A percentile compares a stretch with the other conserved stretches of the same genome.
phyloP scores from a whole-genome alignment of 2,888 invertebrate species.

The Sphaerophoria taeniata region DNA sequence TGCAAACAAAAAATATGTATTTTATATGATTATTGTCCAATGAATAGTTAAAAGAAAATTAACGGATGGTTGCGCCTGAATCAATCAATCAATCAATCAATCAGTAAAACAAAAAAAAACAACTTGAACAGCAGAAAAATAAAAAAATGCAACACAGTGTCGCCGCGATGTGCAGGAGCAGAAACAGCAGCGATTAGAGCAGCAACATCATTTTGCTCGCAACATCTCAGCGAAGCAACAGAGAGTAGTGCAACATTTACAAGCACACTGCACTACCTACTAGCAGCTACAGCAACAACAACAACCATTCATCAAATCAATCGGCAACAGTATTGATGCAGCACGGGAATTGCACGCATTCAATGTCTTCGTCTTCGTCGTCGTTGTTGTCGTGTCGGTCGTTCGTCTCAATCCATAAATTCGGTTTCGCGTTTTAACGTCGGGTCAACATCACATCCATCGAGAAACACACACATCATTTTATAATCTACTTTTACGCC shows the following conservation, averaged over 20 bases:
- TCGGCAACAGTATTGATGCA: constrained; percentile 74
- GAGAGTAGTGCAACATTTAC: constrained; percentile 70
- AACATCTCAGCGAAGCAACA: constrained; percentile 56
- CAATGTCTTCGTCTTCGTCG: constrained; percentile 67
- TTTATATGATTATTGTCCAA: constrained; percentile 71
- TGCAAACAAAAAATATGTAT: constrained; percentile 53
- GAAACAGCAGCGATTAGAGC: constrained; percentile 43
- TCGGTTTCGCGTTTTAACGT: constrained; percentile 73
- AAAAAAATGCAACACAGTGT: constrained; percentile 71
- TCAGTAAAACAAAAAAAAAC: constrained; percentile 26
- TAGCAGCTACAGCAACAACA: constrained; percentile 40
- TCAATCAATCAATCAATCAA: constrained; percentile 45
- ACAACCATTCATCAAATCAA: constrained; percentile 73
- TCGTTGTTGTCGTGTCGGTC: constrained; percentile 66
- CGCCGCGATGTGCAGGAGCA: constrained; percentile 63
- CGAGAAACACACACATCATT: constrained; percentile 29
- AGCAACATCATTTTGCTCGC: constrained; percentile 36
- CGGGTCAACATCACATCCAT: constrained; percentile 53
- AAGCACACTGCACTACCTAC: constrained; percentile 29
- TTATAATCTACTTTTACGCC: constrained; percentile 1
- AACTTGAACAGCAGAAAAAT: constrained; percentile 26
- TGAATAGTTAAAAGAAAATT: constrained; percentile 65
- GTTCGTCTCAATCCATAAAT: constrained; percentile 69
- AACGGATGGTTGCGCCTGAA: constrained; percentile 73
- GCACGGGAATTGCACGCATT: constrained; percentile 74